phyloP scores from a whole-genome alignment of 2,888 invertebrate species.

The Ditula angustiorana region DNA sequence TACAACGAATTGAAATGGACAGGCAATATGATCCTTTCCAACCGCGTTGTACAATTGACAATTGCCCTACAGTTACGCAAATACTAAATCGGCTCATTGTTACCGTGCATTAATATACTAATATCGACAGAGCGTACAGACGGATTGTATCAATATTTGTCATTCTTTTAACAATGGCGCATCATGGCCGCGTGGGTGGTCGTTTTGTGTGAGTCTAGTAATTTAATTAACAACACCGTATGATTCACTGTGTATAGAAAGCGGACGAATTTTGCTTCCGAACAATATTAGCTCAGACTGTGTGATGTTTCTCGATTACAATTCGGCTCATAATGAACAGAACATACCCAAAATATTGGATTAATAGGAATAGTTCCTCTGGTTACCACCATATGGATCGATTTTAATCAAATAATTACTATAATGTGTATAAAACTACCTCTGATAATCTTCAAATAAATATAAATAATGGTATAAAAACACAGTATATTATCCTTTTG shows the following conservation, averaged over 20 bases:
- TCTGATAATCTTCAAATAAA: no score
- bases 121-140: conserved; percentile 55
- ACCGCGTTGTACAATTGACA: neutral
- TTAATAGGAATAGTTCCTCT: no score
- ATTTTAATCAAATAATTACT: no score
- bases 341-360: neutral
- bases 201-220: conserved; percentile 66
- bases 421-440: no score
- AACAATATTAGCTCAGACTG: conserved; percentile 36
- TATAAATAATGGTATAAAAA: no score
- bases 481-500: no score
- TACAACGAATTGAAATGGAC: neutral
- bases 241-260: conserved; percentile 61
- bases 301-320: conserved; percentile 24
- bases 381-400: no score
- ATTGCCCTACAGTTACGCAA: neutral
- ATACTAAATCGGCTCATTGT: conserved; percentile 23
- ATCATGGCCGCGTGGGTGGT: conserved; percentile 69
- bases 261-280: conserved; percentile 41
- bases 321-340: conserved; percentile 10
- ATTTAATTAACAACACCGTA: conserved; percentile 71
- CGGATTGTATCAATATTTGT: conserved; percentile 78
- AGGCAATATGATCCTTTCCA: no score
- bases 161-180: conserved; percentile 69
- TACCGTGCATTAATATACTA: conserved; percentile 28